A percentile compares a stretch with the other conserved stretches of the same genome.
Evolutionary conservation across 2,113 vertebrate genomes (phyloP).

Genomic region (Halichoerus grypus): DNA sequence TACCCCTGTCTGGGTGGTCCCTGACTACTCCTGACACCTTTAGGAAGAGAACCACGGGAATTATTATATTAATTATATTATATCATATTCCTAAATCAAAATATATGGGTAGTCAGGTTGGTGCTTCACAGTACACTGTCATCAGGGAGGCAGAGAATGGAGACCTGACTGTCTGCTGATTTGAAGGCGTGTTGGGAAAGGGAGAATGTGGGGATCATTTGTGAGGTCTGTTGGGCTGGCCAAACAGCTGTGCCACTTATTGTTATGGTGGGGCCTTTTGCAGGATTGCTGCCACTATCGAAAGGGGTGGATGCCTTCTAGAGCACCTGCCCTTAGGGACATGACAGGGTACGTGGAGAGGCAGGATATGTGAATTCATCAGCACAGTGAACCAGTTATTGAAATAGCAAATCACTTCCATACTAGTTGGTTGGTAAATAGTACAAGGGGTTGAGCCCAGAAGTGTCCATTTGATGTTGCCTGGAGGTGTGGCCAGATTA

Average conservation of each 20-base stretch:
- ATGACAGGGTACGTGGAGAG: neutral
- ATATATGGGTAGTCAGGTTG: neutral
- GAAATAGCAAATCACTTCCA: neutral
- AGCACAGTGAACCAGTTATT: neutral
- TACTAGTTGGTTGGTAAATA: neutral
- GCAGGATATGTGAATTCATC: neutral
- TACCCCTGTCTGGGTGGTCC: neutral
- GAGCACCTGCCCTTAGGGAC: neutral
- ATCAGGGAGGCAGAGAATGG: neutral
- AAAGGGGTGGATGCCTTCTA: neutral
- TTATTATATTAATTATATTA: neutral
- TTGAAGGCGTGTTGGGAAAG: neutral
- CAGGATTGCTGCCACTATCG: neutral
- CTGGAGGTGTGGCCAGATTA: neutral
- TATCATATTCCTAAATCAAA: neutral
- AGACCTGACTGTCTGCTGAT: neutral
- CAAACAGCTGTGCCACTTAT: neutral
- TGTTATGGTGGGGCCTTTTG: neutral
- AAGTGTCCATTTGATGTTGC: neutral
- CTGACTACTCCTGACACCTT: constrained; percentile 4
- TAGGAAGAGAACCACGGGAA: neutral
- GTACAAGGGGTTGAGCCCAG: neutral
- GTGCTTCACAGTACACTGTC: neutral
- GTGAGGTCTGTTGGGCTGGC: neutral
- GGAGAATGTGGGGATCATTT: neutral